Conservation (phyloP, 2,113 vertebrate genomes). For the Mugil cephalus region DNA sequence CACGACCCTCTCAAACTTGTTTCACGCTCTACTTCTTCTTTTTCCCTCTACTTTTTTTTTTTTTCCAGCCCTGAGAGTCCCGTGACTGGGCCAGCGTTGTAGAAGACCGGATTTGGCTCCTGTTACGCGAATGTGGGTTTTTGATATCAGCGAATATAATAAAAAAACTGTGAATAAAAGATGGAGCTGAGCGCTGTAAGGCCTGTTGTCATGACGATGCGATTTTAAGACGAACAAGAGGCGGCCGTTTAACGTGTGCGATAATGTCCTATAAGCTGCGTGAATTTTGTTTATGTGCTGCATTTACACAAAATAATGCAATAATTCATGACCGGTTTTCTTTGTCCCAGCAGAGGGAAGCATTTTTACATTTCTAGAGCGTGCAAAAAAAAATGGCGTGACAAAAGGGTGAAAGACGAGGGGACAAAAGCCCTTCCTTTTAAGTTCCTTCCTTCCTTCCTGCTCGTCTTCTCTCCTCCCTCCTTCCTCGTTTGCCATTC, state of each 20-base stretch:
- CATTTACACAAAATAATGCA: no score
- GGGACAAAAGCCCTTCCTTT: not conserved
- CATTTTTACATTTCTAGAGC: not conserved
- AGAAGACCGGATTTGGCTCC: slow-evolving; percentile 19
- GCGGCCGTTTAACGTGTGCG: not conserved
- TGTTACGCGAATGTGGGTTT: not conserved
- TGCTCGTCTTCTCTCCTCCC: not conserved
- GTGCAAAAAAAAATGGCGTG: not conserved
- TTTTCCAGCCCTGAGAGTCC: slow-evolving; percentile 18
- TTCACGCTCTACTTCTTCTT: slow-evolving; percentile 57
- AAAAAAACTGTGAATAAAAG: not conserved
- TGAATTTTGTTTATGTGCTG: no score
- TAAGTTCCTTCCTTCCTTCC: slow-evolving; percentile 7
- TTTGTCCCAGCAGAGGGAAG: not conserved
- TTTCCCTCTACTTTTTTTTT: slow-evolving; percentile 23
- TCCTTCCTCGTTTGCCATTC: slow-evolving; percentile 4
- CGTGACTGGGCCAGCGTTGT: slow-evolving; percentile 19
- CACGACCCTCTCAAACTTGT: slow-evolving; percentile 47
- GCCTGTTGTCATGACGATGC: no score
- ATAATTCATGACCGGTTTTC: not conserved
- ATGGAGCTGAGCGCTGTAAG: no score
- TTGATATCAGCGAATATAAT: not conserved
- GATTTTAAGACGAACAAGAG: no score
- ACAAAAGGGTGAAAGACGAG: not conserved
- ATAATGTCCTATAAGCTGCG: no score